Evolutionary conservation across 2,888 invertebrate genomes (phyloP).

Genomic region (Deilephila elpenor): DNA sequence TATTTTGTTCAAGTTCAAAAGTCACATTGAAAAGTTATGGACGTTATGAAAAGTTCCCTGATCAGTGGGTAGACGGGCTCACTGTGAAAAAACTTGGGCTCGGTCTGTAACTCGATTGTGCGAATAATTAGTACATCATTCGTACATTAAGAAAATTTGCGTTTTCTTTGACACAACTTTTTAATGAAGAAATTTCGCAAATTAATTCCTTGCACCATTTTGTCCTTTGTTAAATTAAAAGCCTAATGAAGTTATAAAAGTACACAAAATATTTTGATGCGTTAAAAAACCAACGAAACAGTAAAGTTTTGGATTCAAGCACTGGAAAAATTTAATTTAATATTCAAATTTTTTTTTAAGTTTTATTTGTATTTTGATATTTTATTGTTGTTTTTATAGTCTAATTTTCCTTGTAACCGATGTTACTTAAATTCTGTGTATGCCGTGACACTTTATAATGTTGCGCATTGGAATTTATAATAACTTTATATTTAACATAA

Average conservation of each 20-base stretch:
- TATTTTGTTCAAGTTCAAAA: neutral
- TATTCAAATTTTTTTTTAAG: no score
- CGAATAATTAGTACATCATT: slow-evolving; percentile 78
- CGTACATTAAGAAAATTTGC: slow-evolving; percentile 62
- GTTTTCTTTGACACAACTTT: slow-evolving; percentile 56
- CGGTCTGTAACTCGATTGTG: slow-evolving; percentile 68
- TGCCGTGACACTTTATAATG: no score
- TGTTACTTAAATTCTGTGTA: no score
- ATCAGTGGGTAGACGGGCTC: neutral
- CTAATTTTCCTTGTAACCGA: no score
- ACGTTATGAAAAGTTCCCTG: slow-evolving; percentile 6
- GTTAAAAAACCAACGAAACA: neutral
- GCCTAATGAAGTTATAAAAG: neutral
- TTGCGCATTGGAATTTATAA: no score
- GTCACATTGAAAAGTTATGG: slow-evolving; percentile 11
- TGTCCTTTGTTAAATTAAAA: slow-evolving; percentile 31
- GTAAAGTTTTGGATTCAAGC: neutral
- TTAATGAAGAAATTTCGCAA: slow-evolving; percentile 56
- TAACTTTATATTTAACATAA: no score
- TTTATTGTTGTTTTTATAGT: no score
- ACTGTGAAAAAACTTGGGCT: neutral
- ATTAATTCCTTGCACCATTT: slow-evolving; percentile 19
- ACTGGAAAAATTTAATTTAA: no score
- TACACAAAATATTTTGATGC: neutral
- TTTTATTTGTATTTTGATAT: no score